Conservation (phyloP, 2,797 vertebrate genomes). For the Tolypeutes matacus region DNA sequence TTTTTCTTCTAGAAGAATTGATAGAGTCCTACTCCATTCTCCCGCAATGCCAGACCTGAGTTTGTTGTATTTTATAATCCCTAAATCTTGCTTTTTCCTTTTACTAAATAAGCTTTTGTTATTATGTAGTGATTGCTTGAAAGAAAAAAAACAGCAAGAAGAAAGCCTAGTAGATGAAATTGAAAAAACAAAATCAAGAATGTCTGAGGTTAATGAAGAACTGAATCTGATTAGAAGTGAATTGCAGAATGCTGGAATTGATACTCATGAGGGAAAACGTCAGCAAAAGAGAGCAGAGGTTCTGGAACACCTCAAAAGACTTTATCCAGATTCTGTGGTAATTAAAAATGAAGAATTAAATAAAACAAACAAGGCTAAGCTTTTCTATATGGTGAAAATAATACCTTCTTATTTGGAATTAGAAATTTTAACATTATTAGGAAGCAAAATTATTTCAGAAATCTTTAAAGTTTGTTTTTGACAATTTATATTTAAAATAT, state of each 20-base stretch:
- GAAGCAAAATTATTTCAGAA: conserved; percentile 57
- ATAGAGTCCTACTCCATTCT: neutral
- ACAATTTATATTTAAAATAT: conserved; percentile 53
- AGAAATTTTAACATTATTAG: conserved; percentile 6
- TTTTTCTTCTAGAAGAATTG: conserved; percentile 39
- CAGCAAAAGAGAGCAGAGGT: conserved; percentile 92
- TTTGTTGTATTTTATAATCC: neutral
- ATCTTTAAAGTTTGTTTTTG: conserved; percentile 40
- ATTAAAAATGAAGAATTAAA: conserved; percentile 50
- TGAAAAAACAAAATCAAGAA: conserved; percentile 85
- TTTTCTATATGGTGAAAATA: neutral
- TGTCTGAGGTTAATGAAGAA: conserved; percentile 91
- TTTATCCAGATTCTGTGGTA: conserved; percentile 95
- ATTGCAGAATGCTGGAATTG: conserved; percentile 92
- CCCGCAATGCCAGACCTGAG: neutral
- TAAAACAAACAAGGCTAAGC: conserved; percentile 7
- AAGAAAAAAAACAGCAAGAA: conserved; percentile 89
- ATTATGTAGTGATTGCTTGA: conserved; percentile 88
- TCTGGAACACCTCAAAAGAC: conserved; percentile 91
- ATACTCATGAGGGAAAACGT: conserved; percentile 92
- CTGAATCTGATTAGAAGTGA: conserved; percentile 89
- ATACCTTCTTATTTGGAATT: conserved; percentile 33
- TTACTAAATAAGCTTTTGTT: conserved; percentile 33
- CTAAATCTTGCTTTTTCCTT: conserved; percentile 26
- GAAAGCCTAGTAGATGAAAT: conserved; percentile 89